These are phyloP conservation scores for Mactra quadrangularis DNA, from an alignment of 1,140 invertebrate genomes.

Conservation along the genomic window DNA sequence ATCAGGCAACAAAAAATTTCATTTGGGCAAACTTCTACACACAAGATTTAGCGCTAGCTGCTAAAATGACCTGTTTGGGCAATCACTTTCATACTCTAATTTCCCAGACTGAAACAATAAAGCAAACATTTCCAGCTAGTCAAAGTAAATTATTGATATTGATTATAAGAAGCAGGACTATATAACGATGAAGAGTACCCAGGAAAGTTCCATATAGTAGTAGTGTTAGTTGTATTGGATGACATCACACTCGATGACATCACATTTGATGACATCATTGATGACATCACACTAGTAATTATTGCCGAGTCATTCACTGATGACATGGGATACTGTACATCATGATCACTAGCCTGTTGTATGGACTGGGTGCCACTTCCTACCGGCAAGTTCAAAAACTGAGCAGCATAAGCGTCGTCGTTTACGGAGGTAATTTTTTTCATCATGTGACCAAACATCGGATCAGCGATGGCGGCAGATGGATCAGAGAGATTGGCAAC, in stretches of 20 bases:
- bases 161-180: background rate
- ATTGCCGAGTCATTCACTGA: background rate
- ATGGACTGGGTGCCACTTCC: background rate
- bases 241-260: background rate
- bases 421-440: background rate
- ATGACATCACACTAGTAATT: background rate
- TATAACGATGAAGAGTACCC: constrained; percentile 7
- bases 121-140: no score
- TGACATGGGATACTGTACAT: background rate
- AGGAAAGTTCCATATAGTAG: background rate
- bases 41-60: no score
- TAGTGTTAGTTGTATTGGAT: constrained; percentile 11
- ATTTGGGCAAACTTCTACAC: no score
- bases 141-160: no score
- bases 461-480: background rate
- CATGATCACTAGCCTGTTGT: no score
- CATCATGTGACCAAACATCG: background rate
- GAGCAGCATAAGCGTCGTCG: constrained; percentile 8
- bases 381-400: constrained; percentile 15
- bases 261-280: background rate
- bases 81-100: no score
- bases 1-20: no score
- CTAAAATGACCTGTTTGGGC: no score
- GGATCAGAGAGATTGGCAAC: background rate
- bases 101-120: no score